Conservation (phyloP, 1,140 invertebrate species). For the Anoplolepis gracilipes region DNA sequence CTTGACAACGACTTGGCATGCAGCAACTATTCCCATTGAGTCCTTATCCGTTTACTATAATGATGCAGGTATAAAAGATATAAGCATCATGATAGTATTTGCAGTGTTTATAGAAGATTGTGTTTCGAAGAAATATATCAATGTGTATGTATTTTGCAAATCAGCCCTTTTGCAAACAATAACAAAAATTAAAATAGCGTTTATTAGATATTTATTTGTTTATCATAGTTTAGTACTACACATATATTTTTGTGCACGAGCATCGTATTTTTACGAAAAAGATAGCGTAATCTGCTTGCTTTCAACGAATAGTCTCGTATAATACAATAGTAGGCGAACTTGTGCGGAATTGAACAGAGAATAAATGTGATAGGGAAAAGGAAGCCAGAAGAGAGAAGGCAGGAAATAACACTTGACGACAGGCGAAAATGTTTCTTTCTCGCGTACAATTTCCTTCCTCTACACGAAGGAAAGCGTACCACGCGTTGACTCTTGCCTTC, state of each 20-base stretch:
- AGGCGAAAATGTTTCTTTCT: slow-evolving; percentile 39
- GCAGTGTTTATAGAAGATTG: background rate
- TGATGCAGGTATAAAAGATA: background rate
- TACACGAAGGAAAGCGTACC: slow-evolving; percentile 30
- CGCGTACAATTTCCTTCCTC: slow-evolving; percentile 56
- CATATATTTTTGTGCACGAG: background rate
- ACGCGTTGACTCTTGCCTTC: background rate
- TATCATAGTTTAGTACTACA: background rate
- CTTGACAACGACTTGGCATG: slow-evolving; percentile 22
- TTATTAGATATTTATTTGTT: background rate
- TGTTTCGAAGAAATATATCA: background rate
- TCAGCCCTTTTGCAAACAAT: background rate
- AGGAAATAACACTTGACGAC: slow-evolving; percentile 69
- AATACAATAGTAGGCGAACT: background rate
- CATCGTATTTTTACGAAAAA: slow-evolving; percentile 1
- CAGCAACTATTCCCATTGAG: background rate
- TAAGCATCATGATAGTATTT: background rate
- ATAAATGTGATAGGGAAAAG: slow-evolving; percentile 6
- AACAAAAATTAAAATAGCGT: background rate
- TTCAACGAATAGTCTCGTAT: slow-evolving; percentile 1
- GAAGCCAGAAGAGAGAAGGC: slow-evolving; percentile 22
- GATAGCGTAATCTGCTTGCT: slow-evolving; percentile 39
- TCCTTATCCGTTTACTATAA: slow-evolving; percentile 15
- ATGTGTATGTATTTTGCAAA: background rate
- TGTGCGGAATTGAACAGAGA: slow-evolving; percentile 57